Base-by-base conservation (phyloP, 2,888 invertebrate genomes). In the Nasonia oneida region DNA sequence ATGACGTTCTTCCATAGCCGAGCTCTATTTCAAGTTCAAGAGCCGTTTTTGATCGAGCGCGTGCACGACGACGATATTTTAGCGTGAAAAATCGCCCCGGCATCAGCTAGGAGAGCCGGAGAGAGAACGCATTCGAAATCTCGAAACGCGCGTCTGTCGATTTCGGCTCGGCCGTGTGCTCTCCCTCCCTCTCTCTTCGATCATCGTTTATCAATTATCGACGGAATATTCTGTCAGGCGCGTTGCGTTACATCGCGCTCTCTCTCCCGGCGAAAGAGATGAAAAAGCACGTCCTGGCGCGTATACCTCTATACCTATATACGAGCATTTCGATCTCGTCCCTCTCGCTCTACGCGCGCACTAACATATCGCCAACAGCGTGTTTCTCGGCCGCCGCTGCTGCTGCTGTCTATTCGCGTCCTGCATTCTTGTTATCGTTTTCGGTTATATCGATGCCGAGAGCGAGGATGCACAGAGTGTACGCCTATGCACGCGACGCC, bases 201-300 rank as follows among this genome's bases (percentile, higher is more conserved):
- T 83, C 84, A 82, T 86, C 87, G 86, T 87, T 87, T 86, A 87
- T 87, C 87, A 87, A 87, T 87, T 84, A 87, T 87, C 84, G 86
- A 84, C 78, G 87, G 81, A 50, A 87, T 86, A 86, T 84, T 86
- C 86, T 86, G 86, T 87, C 86, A 84, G 84, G 80, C 53, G 81
- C 70, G 77, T 75, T 80, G 80, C 84, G 84, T 86, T 86, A 83
- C 81, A 86, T 83, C 79, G 73, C 71, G 18, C 33, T 50, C 75
- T 23, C 67, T 37, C n/a, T n/a, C 64, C 15, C 18, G 39, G 18
- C 57, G 76, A 61, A 83, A 76, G 76, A 84, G 81, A 79, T 33
- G 79, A 84, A 87, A 87, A 84, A 82, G 75, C 81, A 82, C 79
- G 81, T 57, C 70, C 76, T 47, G 23, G 78, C 73, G 37, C 79